Evolutionary conservation across 2,888 invertebrate species (phyloP).

Genomic region (Drosophila affinis): DNA sequence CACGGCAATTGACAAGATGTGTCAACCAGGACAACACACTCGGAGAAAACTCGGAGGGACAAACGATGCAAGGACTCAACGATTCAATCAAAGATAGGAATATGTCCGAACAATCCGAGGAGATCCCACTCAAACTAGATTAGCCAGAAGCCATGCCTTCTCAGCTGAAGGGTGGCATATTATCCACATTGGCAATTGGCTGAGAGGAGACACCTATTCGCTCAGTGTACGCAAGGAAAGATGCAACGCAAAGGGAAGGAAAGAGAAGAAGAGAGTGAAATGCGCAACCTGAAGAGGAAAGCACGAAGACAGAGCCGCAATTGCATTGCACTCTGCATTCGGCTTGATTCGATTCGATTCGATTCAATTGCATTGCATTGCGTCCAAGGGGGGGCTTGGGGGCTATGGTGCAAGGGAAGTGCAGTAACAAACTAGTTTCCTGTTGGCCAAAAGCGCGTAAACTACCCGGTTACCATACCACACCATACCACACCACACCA

Average conservation of each 20-base stretch:
- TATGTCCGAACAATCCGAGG: too few species aligned
- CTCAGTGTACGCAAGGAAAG: conserved; percentile 21
- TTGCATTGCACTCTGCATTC: conserved; percentile 31
- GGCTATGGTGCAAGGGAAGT: conserved; percentile 2
- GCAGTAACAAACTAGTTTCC: conserved; percentile 60
- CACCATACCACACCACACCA: not conserved
- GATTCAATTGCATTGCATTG: conserved; percentile 42
- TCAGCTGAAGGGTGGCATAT: too few species aligned
- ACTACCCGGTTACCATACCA: conserved; percentile 28
- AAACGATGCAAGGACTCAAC: too few species aligned
- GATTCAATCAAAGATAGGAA: too few species aligned
- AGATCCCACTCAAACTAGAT: too few species aligned
- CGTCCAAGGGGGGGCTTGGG: conserved; percentile 17
- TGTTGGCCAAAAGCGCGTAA: conserved; percentile 71
- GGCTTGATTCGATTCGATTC: conserved; percentile 33
- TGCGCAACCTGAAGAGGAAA: conserved; percentile 45
- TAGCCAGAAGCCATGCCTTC: too few species aligned
- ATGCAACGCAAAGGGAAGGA: conserved; percentile 2
- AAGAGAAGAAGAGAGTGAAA: conserved; percentile 15
- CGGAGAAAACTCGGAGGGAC: not conserved
- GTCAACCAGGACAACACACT: conserved; percentile 30
- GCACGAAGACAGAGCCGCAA: conserved; percentile 34
- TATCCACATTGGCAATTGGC: not conserved
- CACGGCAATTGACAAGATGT: conserved; percentile 66
- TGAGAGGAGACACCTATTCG: not conserved